phyloP scores from a whole-genome alignment of 2,113 vertebrate genomes.

The Podarcis muralis region DNA sequence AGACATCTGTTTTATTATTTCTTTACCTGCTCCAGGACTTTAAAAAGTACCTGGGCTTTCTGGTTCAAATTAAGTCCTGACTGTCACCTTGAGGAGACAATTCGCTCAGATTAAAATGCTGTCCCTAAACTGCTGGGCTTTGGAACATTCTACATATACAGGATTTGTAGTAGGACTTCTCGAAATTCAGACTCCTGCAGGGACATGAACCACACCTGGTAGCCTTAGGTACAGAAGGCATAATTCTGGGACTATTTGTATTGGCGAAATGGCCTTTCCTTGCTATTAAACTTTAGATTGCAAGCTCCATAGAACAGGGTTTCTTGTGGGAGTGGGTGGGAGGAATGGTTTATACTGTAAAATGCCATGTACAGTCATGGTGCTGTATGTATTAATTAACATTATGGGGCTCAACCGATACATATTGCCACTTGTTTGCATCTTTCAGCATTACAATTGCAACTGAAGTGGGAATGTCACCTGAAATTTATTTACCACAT shows the following conservation, averaged over 20 bases:
- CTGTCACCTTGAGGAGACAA: background rate
- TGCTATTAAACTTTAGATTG: background rate
- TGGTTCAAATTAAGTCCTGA: background rate
- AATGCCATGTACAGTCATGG: background rate
- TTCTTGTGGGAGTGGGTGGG: background rate
- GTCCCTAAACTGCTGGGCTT: background rate
- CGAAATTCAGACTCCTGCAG: background rate
- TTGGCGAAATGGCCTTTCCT: background rate
- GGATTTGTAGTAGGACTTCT: background rate
- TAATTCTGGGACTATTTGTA: too few relatives aligned
- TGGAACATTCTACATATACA: background rate
- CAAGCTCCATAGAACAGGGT: background rate
- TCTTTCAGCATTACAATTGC: background rate
- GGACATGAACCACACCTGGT: background rate
- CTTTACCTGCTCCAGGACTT: background rate
- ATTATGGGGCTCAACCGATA: background rate
- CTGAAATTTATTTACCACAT: background rate
- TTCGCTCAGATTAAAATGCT: constrained; percentile 12
- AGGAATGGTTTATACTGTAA: background rate
- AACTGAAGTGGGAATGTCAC: background rate
- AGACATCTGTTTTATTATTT: background rate
- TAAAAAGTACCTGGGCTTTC: background rate
- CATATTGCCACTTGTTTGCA: background rate
- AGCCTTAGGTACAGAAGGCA: background rate
- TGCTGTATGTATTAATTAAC: background rate